Evolutionary conservation across 2,113 vertebrate genomes (phyloP).

Genomic region (Corythoichthys intestinalis): DNA sequence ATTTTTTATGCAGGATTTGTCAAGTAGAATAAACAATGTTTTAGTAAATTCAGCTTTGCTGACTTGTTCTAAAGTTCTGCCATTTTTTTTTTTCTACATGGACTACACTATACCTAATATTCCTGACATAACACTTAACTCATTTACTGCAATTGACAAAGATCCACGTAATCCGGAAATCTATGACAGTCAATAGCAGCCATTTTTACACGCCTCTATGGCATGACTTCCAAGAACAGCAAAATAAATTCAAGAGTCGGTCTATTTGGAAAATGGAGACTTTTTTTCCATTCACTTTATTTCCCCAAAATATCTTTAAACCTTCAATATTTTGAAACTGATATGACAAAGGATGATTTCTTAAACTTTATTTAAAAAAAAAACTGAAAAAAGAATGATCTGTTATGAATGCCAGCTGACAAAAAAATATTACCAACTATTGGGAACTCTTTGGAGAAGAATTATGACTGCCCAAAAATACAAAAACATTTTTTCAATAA

Average conservation of each 20-base stretch:
- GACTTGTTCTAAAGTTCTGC: not conserved
- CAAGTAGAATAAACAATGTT: conserved; percentile 31
- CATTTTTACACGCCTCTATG: not conserved
- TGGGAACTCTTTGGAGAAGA: not conserved
- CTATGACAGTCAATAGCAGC: not conserved
- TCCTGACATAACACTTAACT: no score
- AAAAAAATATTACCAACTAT: conserved; percentile 4
- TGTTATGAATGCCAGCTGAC: not conserved
- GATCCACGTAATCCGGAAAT: no score
- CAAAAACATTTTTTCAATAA: conserved; percentile 1
- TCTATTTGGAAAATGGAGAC: not conserved
- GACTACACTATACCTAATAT: not conserved
- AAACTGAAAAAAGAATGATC: conserved; percentile 32
- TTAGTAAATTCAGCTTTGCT: not conserved
- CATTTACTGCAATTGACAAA: no score
- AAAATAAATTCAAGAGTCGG: not conserved
- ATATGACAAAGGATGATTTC: conserved; percentile 9
- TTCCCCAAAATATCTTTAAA: conserved; percentile 6
- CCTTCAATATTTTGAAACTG: conserved; percentile 43
- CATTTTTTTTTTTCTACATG: not conserved
- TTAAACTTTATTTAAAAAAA: conserved; percentile 23
- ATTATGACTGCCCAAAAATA: not conserved
- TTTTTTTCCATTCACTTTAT: not conserved
- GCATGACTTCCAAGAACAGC: not conserved
- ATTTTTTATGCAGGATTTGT: conserved; percentile 6